Base-by-base conservation (phyloP, 2,888 invertebrate genomes). In the Acronicta psi region DNA sequence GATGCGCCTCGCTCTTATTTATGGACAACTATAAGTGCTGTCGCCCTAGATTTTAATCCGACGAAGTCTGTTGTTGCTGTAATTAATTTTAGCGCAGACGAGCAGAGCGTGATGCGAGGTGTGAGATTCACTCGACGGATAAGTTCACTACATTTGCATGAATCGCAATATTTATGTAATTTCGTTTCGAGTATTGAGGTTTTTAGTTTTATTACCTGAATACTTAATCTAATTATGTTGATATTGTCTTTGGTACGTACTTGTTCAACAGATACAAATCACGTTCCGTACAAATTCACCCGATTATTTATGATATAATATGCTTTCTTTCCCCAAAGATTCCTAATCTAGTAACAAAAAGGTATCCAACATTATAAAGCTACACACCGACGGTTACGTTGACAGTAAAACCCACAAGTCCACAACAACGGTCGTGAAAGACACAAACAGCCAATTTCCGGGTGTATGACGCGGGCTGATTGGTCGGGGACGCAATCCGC, bases 61-160 rank as follows among this genome's bases (percentile, higher is more conserved):
- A 25, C 14, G 13, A 45, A 56, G 47, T 34, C 34, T 34, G 13
- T 59, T 47, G 54, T 53, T 47, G 17, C 62, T 64, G 57, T 74
- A 68, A 77, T 74, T 68, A 68, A 65, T 63, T 68, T 53, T 57
- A 68, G 59, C 42, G 52, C 38, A 38, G 50, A 42, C 37, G 45
- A 69, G 45, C 46, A 59, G 37, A 9, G 31, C 41, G 25, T 36
- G 16, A n/a, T 0, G 31, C 36, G 1, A 9, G 25, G 43, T 16
- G 38, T 5, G 41, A 37, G 47, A 17, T 53, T 43, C 53, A 20
- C 36, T 18, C 18, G 60, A 37, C 18, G 40, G 36, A 14, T 10
- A 31, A 59, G 50, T 54, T 54, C 25, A 4, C 10, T 29, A 29
- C 3, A 10, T 29, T 10, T 29, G 9, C 10, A 29, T 29, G 9